Base-by-base conservation (phyloP, 1,140 invertebrate genomes). In the Sycophaga agraensis region DNA sequence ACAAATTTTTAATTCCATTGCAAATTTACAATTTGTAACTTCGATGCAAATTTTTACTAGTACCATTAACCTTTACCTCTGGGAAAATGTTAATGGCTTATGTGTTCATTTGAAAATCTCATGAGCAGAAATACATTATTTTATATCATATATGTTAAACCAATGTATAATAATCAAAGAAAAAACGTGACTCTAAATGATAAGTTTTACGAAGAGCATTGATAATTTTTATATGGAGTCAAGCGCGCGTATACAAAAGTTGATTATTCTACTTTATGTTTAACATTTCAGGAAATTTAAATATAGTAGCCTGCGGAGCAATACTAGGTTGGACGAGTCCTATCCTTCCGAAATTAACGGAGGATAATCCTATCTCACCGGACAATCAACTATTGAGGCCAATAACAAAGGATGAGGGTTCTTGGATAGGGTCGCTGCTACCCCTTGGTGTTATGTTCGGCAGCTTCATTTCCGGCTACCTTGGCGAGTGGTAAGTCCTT, bases 401-500 rank as follows among this genome's bases (percentile, higher is more conserved):
- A 0, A 70, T 85, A 11, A 82, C 80, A 0, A 34, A 65, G 0
- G 78, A 82, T 19, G 76, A 89, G 66, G 78, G 82, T 49, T 87
- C 89, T 6, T 93, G 90, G 90, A 89, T 93, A 64, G 89, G 89
- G 0, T 90, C 90, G 1, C 73, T 93, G 2, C 80, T 93, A 40
- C 86, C 90, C 1, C 72, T 94, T 17, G 91, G 91, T 11, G 91
- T 90, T 17, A 81, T 89, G 19, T 70, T 90, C 37, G 90, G 89
- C 81, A 66, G 74, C 66, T 68, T 62, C 34, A 2, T 55, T 22
- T 48, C 57, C 31, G 57, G 60, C 3, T 58, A 53, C 28, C 28
- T 63, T 16, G 59, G 34, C 11, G 60, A 66, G 43, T 48, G 51
- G 65, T 63, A 59, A 21, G 17, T n/a, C n/a, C n/a, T n/a, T n/a